Base-by-base conservation (phyloP, 1,140 invertebrate genomes). In the Eriocheir sinensis region DNA sequence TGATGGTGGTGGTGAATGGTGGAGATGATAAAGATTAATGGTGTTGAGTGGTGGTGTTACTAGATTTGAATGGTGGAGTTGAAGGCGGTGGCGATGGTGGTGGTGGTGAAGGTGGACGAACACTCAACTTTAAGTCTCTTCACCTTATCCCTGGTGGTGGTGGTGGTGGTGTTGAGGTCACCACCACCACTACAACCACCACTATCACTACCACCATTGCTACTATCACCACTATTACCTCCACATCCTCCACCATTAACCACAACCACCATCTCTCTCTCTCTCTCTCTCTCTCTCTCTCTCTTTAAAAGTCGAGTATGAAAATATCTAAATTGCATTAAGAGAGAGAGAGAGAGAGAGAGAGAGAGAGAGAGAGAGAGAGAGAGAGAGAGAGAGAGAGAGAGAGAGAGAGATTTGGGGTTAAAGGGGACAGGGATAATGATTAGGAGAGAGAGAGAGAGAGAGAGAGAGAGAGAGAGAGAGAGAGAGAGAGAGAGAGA, bases 311-410 rank as follows among this genome's bases (percentile, higher is more conserved):
- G 27, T 72, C 60, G n/a, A 72, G 6, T 72, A 72, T 21, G 12
- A 72, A n/a, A n/a, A n/a, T 72, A 72, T n/a, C 60, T 72, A 3
- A n/a, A 21, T 72, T 72, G n/a, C 8, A 12, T 72, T 21, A 72
- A 27, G 27, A n/a, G 34, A 88, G 34, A 88, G 6, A 88, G 85
- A 88, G 85, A 91, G 89, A 91, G 89, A 60, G n/a, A 32, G 44
- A 32, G 44, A 32, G n/a, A 60, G 34, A 32, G n/a, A 32, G 44
- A 60, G 30, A 36, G 85, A 36, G 8, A 36, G 85, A 36, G 34
- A 36, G 34, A 6, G 36, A 36, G 34, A 88, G 85, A 6, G 36
- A 36, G 85, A 36, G 34, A 6, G 34, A 88, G 34, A 6, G 6
- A 1, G 6, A 38, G 34, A 6, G 34, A n/a, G 6, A 38, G 34